These are phyloP conservation scores for Arenicola marina DNA, from an alignment of 2,888 invertebrate species.

Conservation along the genomic window DNA sequence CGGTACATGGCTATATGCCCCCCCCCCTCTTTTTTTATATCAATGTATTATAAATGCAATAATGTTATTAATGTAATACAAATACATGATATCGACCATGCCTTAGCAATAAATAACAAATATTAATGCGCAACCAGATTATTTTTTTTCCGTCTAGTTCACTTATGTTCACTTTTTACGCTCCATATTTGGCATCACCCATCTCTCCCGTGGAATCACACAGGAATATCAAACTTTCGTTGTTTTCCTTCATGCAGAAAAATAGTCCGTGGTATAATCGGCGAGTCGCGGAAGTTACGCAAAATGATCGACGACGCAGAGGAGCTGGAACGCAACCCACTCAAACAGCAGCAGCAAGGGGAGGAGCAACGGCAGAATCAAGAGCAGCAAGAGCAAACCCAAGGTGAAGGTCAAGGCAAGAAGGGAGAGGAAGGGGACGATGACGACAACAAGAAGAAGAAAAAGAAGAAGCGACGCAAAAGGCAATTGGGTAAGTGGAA, in stretches of 20 bases:
- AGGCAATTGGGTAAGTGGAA: constrained; percentile 7
- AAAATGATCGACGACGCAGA: constrained; percentile 26
- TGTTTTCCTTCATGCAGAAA: constrained; percentile 15
- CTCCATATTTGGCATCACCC: too few relatives aligned
- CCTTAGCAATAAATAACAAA: too few relatives aligned
- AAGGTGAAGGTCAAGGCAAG: constrained; percentile 6
- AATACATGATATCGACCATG: too few relatives aligned
- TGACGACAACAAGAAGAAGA: constrained; percentile 17
- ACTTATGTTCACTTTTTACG: too few relatives aligned
- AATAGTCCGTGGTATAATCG: constrained; percentile 27
- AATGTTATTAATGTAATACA: too few relatives aligned
- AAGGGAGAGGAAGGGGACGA: constrained; percentile 4
- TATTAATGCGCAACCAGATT: too few relatives aligned
- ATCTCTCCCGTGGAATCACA: too few relatives aligned
- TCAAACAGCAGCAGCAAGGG: background rate
- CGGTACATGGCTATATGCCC: too few relatives aligned
- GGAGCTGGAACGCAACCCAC: constrained; percentile 1
- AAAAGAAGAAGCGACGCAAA: constrained; percentile 3
- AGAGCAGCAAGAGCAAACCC: constrained; percentile 4
- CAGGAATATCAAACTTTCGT: too few relatives aligned
- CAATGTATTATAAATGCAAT: too few relatives aligned
- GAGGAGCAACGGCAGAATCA: constrained; percentile 12
- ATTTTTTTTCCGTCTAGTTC: too few relatives aligned
- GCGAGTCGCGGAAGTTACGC: constrained; percentile 24
- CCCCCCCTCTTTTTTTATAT: too few relatives aligned